Base-by-base conservation (phyloP, 2,113 vertebrate species). In the Oreochromis aureus region DNA sequence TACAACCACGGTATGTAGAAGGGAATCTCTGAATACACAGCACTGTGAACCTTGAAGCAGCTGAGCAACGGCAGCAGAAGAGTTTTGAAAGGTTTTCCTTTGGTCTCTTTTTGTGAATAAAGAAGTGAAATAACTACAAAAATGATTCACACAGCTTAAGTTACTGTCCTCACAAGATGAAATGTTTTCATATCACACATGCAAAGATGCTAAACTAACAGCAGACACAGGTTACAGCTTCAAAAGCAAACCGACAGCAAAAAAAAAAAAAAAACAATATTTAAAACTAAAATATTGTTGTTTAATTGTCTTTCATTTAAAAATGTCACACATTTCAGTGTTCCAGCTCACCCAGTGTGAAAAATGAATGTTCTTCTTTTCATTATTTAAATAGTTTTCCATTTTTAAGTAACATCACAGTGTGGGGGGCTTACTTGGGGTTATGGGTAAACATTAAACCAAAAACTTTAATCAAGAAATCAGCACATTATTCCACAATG, bases 381-480 rank as follows among this genome's bases (percentile, higher is more conserved):
- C 13, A 46, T 46, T 73, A 27, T 73, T 46, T 27, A 46, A 73
- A 0, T 27, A 16, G n/a, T 10, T 73, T 46, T 27, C 12, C 8
- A 27, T 16, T 71, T 71, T 44, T 71, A 73, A 46, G 41, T 18
- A 73, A 73, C 22, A 16, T 73, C 5, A 44, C 41, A 46, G 22
- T 46, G 69, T 3, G 41, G 27, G 22, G 0, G 8, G 69, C 22
- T 46, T 18, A 46, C 41, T 7, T 73, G 0, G 22, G 0, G 69
- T 73, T 73, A 6, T 46, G 22, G 41, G 69, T 30, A 46, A 73
- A 24, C 12, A 24, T 71, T 44, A 71, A 71, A 73, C 13, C 41
- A 73, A 73, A 11, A 46, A 6, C 1, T 6, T 73, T 46, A 73
- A 46, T 73, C 39, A 73, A 46, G 8, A 5, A 46, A 73, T 73